phyloP scores from a whole-genome alignment of 2,888 invertebrate genomes.

The Dolomedes plantarius region DNA sequence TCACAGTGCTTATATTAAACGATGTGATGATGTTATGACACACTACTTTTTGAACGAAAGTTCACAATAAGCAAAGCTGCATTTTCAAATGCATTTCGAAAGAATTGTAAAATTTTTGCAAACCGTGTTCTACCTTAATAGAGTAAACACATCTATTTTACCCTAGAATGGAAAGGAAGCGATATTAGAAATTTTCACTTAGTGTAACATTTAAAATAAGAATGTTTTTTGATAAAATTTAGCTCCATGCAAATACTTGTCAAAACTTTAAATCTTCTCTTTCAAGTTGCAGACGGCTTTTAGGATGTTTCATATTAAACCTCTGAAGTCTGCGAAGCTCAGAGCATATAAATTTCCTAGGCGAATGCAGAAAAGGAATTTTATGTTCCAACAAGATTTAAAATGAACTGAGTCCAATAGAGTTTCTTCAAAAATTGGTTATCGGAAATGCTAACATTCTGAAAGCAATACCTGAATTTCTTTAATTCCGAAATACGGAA shows the following conservation, averaged over 20 bases:
- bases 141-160: no score
- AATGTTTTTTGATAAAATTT: background rate
- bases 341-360: background rate
- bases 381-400: slow-evolving; percentile 4
- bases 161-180: no score
- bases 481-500: background rate
- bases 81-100: no score
- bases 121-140: no score
- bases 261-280: background rate
- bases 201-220: background rate
- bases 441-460: background rate
- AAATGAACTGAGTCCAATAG: slow-evolving; percentile 5
- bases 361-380: background rate
- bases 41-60: no score
- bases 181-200: background rate
- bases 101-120: no score
- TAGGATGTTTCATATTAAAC: background rate
- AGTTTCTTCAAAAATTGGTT: background rate
- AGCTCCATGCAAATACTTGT: background rate
- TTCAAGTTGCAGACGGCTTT: background rate
- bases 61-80: no score
- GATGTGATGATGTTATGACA: no score
- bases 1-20: no score
- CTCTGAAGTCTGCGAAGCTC: background rate
- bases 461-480: background rate